Evolutionary conservation across 2,888 invertebrate species (phyloP).

Genomic region (Epinotia ramella): DNA sequence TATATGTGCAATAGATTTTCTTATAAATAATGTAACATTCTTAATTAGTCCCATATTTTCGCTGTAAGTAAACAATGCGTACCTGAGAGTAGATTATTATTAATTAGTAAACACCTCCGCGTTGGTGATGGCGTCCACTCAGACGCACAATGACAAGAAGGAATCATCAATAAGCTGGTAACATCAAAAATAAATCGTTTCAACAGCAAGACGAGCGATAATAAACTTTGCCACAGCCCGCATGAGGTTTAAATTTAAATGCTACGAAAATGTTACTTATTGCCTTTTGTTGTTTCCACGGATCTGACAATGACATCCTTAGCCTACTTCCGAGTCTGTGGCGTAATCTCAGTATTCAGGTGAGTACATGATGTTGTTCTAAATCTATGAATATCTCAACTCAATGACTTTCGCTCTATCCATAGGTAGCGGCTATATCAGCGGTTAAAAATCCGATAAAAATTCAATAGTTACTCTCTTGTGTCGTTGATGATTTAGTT

Average conservation of each 20-base stretch:
- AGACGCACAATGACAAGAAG: neutral
- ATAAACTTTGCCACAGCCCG: neutral
- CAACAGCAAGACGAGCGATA: neutral
- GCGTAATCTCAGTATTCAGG: neutral
- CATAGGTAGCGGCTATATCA: no score
- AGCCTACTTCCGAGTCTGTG: slow-evolving; percentile 1
- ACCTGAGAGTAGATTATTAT: neutral
- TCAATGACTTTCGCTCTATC: neutral
- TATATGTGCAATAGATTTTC: no score
- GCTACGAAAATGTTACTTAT: neutral
- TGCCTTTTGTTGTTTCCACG: neutral
- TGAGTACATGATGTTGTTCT: neutral
- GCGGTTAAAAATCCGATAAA: no score
- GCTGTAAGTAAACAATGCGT: no score
- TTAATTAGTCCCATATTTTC: no score
- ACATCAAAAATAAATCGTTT: neutral
- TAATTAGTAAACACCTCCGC: neutral
- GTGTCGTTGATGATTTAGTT: no score
- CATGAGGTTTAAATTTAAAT: slow-evolving; percentile 6
- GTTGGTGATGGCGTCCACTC: neutral
- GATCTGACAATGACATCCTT: neutral
- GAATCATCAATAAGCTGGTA: neutral
- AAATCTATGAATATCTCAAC: no score
- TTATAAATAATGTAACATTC: no score
- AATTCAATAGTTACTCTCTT: no score